These are phyloP conservation scores for Tanytarsus gracilentus DNA, from an alignment of 2,888 invertebrate species.

Conservation along the genomic window DNA sequence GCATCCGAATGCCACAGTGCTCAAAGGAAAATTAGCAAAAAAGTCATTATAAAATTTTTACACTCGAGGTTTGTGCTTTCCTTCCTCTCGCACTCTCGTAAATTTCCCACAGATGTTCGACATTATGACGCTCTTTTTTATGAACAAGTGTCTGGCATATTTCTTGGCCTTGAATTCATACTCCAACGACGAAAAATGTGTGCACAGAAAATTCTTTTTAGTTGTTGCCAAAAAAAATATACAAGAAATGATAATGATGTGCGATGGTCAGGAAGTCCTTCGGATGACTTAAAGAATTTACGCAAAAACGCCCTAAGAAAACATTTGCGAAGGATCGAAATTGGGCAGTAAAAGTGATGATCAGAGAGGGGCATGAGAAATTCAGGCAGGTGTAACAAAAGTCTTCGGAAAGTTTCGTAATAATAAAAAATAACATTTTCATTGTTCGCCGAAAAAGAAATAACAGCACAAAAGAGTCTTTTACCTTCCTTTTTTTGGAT, in stretches of 20 bases:
- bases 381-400: neutral
- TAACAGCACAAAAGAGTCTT: neutral
- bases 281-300: neutral
- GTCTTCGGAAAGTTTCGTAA: conserved; percentile 1
- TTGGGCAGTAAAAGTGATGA: neutral
- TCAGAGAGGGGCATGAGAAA: neutral
- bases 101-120: conserved; percentile 15
- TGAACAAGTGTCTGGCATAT: conserved; percentile 4
- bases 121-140: conserved; percentile 10
- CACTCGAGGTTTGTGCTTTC: no score
- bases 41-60: no score
- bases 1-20: no score
- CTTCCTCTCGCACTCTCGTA: no score
- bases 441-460: neutral
- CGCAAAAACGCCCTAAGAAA: neutral
- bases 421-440: conserved; percentile 7
- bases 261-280: conserved; percentile 6
- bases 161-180: conserved; percentile 3
- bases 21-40: no score
- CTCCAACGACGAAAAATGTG: neutral
- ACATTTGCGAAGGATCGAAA: neutral
- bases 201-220: neutral
- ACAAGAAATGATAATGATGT: no score
- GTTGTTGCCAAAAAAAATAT: no score
- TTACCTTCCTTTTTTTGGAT: neutral